Evolutionary conservation across 1,140 invertebrate species (phyloP).

Genomic region (Glomeris maerens): DNA sequence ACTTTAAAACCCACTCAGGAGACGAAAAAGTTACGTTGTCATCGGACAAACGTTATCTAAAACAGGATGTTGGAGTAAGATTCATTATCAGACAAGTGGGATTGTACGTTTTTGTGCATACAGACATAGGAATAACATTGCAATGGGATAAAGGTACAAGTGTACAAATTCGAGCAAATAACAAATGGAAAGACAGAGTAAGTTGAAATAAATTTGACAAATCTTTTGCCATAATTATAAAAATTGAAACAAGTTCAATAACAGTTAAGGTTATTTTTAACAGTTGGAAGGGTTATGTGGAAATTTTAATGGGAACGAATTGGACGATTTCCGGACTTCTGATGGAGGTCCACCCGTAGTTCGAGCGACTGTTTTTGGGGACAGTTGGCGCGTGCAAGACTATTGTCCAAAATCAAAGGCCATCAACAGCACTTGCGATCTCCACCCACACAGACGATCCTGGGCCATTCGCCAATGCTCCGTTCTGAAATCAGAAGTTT

Average conservation of each 20-base stretch:
- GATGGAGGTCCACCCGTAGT: constrained; percentile 53
- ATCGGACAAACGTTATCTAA: constrained; percentile 6
- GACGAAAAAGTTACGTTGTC: constrained; percentile 12
- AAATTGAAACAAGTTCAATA: not conserved
- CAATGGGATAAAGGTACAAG: constrained; percentile 76
- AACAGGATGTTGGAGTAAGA: constrained; percentile 19
- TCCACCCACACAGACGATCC: constrained; percentile 52
- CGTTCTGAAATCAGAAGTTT: constrained; percentile 52
- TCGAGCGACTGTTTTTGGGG: constrained; percentile 57
- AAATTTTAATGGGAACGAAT: constrained; percentile 68
- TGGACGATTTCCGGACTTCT: constrained; percentile 70
- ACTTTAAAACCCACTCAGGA: too few species aligned
- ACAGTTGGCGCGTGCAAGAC: constrained; percentile 69
- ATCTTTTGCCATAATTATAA: not conserved
- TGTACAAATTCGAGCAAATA: constrained; percentile 57
- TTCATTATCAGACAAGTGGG: constrained; percentile 46
- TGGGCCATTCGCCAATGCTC: constrained; percentile 64
- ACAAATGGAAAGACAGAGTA: constrained; percentile 56
- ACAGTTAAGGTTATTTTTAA: constrained; percentile 8
- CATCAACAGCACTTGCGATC: constrained; percentile 48
- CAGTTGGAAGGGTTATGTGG: constrained; percentile 73
- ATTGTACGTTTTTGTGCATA: constrained; percentile 61
- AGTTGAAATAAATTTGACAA: constrained; percentile 15
- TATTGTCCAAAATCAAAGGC: constrained; percentile 45
- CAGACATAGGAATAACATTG: constrained; percentile 55